These are phyloP conservation scores for Myotis yumanensis DNA, from an alignment of 2,113 vertebrate species.

Conservation along the genomic window DNA sequence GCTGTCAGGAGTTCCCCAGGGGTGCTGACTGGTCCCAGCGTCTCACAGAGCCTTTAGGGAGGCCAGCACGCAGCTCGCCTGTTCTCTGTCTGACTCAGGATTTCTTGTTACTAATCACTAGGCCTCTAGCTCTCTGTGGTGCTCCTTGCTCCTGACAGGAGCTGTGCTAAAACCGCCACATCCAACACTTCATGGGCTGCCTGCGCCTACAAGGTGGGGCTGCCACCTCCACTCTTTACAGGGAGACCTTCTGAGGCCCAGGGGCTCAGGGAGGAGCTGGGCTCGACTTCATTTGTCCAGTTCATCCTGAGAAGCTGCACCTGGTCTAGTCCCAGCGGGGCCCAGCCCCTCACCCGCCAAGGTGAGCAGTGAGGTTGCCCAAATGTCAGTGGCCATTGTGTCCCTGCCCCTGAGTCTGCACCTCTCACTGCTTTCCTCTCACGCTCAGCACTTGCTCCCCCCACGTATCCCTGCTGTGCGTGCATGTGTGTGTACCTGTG, in stretches of 20 bases:
- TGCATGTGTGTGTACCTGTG: background rate
- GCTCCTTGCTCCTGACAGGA: accelerated
- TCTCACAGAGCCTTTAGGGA: background rate
- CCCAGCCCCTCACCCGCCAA: accelerated
- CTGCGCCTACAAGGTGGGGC: accelerated
- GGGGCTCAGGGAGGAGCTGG: background rate
- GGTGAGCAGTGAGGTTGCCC: accelerated
- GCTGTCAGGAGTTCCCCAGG: background rate
- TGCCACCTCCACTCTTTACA: background rate
- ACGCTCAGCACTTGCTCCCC: background rate
- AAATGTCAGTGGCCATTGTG: accelerated
- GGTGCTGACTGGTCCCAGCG: background rate
- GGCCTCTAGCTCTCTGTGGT: accelerated
- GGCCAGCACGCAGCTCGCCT: background rate
- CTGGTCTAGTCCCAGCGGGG: background rate
- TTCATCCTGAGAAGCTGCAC: background rate
- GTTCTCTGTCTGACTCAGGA: background rate
- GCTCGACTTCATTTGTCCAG: background rate
- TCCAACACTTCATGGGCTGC: accelerated
- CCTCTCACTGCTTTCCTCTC: background rate
- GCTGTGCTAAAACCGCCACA: accelerated
- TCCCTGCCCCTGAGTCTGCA: background rate
- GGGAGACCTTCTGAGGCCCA: background rate
- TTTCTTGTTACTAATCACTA: accelerated
- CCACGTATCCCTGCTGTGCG: background rate